Base-by-base conservation (phyloP, 2,797 vertebrate species). In the Gastrophryne carolinensis region DNA sequence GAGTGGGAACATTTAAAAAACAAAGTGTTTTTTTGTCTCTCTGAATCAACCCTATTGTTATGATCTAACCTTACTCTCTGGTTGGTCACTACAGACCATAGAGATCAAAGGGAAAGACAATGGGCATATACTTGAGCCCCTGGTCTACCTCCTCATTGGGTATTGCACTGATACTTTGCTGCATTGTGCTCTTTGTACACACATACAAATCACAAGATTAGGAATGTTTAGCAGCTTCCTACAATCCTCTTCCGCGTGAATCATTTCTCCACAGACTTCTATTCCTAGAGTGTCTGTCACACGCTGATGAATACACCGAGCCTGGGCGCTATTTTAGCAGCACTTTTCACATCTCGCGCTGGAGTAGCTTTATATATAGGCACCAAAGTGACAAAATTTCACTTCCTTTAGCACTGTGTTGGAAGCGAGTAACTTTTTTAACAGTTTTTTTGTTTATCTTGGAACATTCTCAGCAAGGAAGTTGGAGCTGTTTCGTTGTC, bases 231-330 rank as follows among this genome's bases (percentile, higher is more conserved):
- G 5, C 21, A 53, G 34, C 23, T 11, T 2, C 49, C 17, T 67
- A 26, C 67, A 23, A 57, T 58, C 11, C n/a, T 4, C 35, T 72
- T 82, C 26, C 19, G 70, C 52, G 80, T 82, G 65, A 79, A 73
- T 86, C 71, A 79, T 85, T 82, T 63, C 63, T 81, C 65, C 34
- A 27, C 81, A 81, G 68, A 83, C 15, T 50, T 83, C 82, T 84
- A 26, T 87, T 87, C 85, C 79, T 78, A 83, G 72, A 83, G 17
- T 74, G 79, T 56, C 74, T 72, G 2, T 79, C 86, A 73, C 53
- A 77, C 35, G 75, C 56, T 49, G 71, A 0, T 0, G 35, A 82
- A 80, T 67, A 52, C 57, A 71, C 0, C 0, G 67, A 58, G 65
- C 75, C 50, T 71, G 68, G 83, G 80, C 78, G 39, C 81, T 29